These are phyloP conservation scores for Spialia ferax DNA, from an alignment of 2,888 invertebrate genomes.

Conservation along the genomic window DNA sequence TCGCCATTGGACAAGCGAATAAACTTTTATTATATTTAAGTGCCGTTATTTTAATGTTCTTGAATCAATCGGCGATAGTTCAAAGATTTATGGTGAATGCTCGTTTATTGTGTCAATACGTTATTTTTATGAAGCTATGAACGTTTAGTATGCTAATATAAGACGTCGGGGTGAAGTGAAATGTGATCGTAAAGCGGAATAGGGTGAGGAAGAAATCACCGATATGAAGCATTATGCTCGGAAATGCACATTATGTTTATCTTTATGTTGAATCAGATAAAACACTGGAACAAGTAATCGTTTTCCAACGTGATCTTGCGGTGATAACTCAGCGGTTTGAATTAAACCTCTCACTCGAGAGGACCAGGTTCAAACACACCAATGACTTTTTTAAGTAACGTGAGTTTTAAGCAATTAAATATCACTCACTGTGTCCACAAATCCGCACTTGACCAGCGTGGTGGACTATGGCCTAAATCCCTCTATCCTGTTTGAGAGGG, in stretches of 20 bases:
- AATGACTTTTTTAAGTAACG: no score
- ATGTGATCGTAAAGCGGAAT: constrained; percentile 29
- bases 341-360: no score
- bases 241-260: constrained; percentile 4
- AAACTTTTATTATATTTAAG: constrained; percentile 33
- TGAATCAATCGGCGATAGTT: constrained; percentile 34
- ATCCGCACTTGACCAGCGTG: no score
- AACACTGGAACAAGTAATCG: not conserved
- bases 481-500: no score
- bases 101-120: constrained; percentile 36
- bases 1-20: constrained; percentile 32
- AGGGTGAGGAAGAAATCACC: constrained; percentile 22
- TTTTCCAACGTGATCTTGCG: no score
- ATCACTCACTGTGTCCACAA: no score
- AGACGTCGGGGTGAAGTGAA: constrained; percentile 29
- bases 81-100: constrained; percentile 31
- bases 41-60: constrained; percentile 38
- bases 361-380: no score
- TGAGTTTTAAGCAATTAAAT: no score
- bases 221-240: not conserved
- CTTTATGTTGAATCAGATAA: not conserved
- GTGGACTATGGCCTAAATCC: no score
- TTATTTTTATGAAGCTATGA: constrained; percentile 39
- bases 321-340: no score
- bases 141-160: constrained; percentile 41